These are phyloP conservation scores for Lydus trimaculatus DNA, from an alignment of 2,888 invertebrate genomes.

Conservation along the genomic window DNA sequence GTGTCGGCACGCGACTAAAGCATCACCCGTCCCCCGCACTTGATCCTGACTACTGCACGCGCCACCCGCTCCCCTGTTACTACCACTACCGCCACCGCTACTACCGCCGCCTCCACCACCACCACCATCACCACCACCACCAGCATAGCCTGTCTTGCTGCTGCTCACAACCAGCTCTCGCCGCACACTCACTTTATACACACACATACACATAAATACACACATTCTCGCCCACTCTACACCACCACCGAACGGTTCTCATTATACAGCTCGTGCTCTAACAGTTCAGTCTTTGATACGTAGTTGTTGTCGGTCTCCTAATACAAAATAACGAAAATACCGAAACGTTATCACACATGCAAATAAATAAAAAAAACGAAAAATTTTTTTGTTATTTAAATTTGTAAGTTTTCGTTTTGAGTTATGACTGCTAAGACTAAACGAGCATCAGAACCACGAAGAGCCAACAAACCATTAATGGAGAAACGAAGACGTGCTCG, in stretches of 20 bases:
- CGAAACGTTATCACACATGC: background rate
- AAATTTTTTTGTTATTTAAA: background rate
- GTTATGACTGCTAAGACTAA: conserved; percentile 58
- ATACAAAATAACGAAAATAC: background rate
- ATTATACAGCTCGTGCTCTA: conserved; percentile 28
- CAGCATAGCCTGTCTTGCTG: conserved; percentile 33
- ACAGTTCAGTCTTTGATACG: conserved; percentile 21
- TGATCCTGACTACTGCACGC: conserved; percentile 52
- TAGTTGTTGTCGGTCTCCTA: conserved; percentile 9
- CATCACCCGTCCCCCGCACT: conserved; percentile 49
- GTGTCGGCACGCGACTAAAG: conserved; percentile 62
- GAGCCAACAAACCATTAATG: conserved; percentile 82
- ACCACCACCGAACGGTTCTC: conserved; percentile 22
- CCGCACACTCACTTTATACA: conserved; percentile 32
- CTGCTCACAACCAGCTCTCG: conserved; percentile 34
- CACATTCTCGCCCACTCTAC: conserved; percentile 23
- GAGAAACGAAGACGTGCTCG: conserved; percentile 77
- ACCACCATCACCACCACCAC: conserved; percentile 34
- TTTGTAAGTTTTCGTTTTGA: conserved; percentile 11
- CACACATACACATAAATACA: conserved; percentile 15
- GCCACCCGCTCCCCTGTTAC: conserved; percentile 46
- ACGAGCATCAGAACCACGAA: conserved; percentile 57
- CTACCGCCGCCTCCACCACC: conserved; percentile 35
- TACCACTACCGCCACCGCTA: conserved; percentile 38
- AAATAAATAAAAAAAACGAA: background rate